Evolutionary conservation across 2,888 invertebrate genomes (phyloP).

Genomic region (Cotesia congregata): DNA sequence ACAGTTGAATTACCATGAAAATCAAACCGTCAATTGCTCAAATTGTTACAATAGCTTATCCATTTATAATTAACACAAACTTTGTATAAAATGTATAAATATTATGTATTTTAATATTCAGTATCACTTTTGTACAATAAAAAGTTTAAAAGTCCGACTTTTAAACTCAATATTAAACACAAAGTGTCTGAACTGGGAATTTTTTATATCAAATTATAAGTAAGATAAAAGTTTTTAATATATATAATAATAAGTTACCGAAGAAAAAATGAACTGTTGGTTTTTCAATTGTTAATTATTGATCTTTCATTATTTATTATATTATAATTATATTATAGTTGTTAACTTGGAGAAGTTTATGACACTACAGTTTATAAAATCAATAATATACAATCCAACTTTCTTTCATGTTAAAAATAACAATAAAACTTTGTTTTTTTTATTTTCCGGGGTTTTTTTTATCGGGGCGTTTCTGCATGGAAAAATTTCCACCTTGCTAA

Average conservation of each 20-base stretch:
- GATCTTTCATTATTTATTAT: not conserved
- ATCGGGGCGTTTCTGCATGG: not conserved
- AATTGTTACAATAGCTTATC: not conserved
- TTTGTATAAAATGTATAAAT: not conserved
- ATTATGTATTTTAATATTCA: not conserved
- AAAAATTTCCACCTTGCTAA: constrained; percentile 1
- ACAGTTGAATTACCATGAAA: not conserved
- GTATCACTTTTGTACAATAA: not conserved
- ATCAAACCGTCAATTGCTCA: constrained; percentile 6
- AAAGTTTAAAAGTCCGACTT: not conserved
- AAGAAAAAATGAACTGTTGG: not conserved
- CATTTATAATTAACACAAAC: not conserved
- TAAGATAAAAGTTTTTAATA: not conserved
- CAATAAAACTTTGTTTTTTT: not conserved
- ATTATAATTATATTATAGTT: too few relatives aligned
- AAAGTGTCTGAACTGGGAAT: not conserved
- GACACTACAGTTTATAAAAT: not conserved
- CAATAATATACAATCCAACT: not conserved
- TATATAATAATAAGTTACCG: not conserved
- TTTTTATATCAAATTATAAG: not conserved
- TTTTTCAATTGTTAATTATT: not conserved
- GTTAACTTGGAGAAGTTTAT: too few relatives aligned
- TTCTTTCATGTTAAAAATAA: not conserved
- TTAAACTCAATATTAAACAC: not conserved
- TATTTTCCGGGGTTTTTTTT: not conserved